A percentile compares a stretch with the other conserved stretches of the same genome.
phyloP scores from a whole-genome alignment of 2,888 invertebrate species.

The Elaeidobius kamerunicus region DNA sequence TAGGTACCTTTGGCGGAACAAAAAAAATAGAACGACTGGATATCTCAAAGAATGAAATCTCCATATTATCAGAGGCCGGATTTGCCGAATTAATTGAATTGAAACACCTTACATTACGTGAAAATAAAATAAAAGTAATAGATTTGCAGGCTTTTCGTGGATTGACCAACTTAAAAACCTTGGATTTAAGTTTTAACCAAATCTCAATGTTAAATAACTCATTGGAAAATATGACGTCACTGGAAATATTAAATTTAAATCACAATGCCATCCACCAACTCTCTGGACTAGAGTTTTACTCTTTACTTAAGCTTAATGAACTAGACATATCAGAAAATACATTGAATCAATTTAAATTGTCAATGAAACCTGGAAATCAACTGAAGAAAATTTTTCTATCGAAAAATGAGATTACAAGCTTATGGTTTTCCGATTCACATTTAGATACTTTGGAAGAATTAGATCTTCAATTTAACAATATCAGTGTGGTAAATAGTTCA shows the following conservation, averaged over 20 bases:
- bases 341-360: slow-evolving; percentile 29
- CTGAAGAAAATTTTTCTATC: slow-evolving; percentile 40
- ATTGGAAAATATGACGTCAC: slow-evolving; percentile 13
- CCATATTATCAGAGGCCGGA: slow-evolving; percentile 40
- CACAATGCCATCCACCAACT: slow-evolving; percentile 40
- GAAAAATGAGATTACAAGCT: slow-evolving; percentile 39
- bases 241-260: slow-evolving; percentile 40
- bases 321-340: slow-evolving; percentile 41
- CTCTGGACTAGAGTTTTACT: slow-evolving; percentile 39
- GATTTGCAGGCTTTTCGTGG: slow-evolving; percentile 42
- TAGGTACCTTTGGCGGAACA: slow-evolving; percentile 44
- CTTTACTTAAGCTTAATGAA: slow-evolving; percentile 38
- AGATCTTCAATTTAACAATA: slow-evolving; percentile 41
- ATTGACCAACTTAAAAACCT: slow-evolving; percentile 36
- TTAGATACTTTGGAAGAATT: slow-evolving; percentile 41
- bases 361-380: slow-evolving; percentile 33
- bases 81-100: slow-evolving; percentile 44
- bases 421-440: slow-evolving; percentile 29
- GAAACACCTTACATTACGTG: slow-evolving; percentile 37
- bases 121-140: slow-evolving; percentile 42
- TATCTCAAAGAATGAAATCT: slow-evolving; percentile 43
- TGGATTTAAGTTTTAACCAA: slow-evolving; percentile 43
- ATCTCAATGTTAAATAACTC: slow-evolving; percentile 29
- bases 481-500: slow-evolving; percentile 37
- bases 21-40: slow-evolving; percentile 45